Evolutionary conservation across 2,888 invertebrate species (phyloP).

Genomic region (Cryptocephalus moraei): DNA sequence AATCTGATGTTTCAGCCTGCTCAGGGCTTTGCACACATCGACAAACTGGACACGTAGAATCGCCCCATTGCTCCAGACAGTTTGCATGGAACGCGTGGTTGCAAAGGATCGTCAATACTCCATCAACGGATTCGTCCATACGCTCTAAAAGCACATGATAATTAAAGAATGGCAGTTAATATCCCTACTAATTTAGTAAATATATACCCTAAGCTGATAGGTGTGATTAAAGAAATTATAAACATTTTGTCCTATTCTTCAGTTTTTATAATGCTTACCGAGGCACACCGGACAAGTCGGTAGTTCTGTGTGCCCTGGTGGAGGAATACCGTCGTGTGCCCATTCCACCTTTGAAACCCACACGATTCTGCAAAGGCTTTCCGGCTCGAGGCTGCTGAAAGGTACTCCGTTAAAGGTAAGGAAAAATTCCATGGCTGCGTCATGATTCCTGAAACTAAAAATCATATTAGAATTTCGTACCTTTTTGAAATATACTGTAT

Average conservation of each 20-base stretch:
- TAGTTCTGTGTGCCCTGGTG: slow-evolving; percentile 80
- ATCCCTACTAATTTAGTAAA: background rate
- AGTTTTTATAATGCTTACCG: slow-evolving; percentile 29
- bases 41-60: slow-evolving; percentile 96
- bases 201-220: background rate
- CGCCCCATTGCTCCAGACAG: slow-evolving; percentile 94
- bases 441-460: slow-evolving; percentile 56
- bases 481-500: background rate
- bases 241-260: background rate
- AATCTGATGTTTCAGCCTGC: slow-evolving; percentile 46
- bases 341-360: slow-evolving; percentile 92
- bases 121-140: slow-evolving; percentile 98
- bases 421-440: slow-evolving; percentile 85
- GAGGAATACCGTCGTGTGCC: slow-evolving; percentile 56
- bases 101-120: slow-evolving; percentile 93
- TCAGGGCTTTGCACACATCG: slow-evolving; percentile 57
- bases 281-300: slow-evolving; percentile 96
- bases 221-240: too few species aligned
- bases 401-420: slow-evolving; percentile 84
- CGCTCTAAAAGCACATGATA: slow-evolving; percentile 53
- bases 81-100: slow-evolving; percentile 97
- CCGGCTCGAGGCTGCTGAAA: slow-evolving; percentile 89
- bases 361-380: slow-evolving; percentile 84
- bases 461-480: slow-evolving; percentile 1
- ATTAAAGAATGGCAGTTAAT: slow-evolving; percentile 1